Evolutionary conservation across 2,113 vertebrate species (phyloP).

Genomic region (Melanerpes formicivorus): DNA sequence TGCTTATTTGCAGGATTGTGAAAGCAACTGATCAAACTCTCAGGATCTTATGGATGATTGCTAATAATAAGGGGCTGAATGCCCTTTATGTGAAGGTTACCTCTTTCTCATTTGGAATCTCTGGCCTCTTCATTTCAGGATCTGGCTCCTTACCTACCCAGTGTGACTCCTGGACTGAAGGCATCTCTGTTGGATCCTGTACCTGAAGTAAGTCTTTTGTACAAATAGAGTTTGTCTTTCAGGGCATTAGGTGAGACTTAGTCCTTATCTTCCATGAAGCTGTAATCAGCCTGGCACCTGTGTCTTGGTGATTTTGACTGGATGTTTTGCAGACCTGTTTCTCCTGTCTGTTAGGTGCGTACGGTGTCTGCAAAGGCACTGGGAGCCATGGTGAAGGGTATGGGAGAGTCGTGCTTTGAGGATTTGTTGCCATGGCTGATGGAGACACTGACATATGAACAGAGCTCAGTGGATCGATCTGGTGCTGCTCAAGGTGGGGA

Average conservation of each 20-base stretch:
- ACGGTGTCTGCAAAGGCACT: constrained; percentile 97
- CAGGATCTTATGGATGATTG: not conserved
- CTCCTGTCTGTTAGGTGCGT: constrained; percentile 83
- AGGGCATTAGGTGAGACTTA: not conserved
- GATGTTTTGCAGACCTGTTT: not conserved
- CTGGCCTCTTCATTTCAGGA: constrained; percentile 78
- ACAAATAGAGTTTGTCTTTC: not conserved
- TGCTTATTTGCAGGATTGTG: not conserved
- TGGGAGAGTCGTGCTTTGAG: constrained; percentile 97
- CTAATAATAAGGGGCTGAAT: not conserved
- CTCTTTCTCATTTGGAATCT: not conserved
- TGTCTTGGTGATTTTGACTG: not conserved
- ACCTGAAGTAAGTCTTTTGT: constrained; percentile 86
- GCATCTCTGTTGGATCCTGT: constrained; percentile 95
- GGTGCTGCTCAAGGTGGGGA: constrained; percentile 93
- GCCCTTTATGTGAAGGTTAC: not conserved
- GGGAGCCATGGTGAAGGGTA: constrained; percentile 98
- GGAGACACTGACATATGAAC: constrained; percentile 96
- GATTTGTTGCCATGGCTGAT: constrained; percentile 97
- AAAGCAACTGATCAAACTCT: not conserved
- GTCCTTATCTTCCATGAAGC: not conserved
- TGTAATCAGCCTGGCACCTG: not conserved
- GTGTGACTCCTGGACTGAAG: constrained; percentile 95
- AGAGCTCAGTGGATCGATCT: constrained; percentile 98
- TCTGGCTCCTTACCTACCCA: constrained; percentile 95